Conservation (phyloP, 2,888 invertebrate species). For the Argynnis bischoffii region DNA sequence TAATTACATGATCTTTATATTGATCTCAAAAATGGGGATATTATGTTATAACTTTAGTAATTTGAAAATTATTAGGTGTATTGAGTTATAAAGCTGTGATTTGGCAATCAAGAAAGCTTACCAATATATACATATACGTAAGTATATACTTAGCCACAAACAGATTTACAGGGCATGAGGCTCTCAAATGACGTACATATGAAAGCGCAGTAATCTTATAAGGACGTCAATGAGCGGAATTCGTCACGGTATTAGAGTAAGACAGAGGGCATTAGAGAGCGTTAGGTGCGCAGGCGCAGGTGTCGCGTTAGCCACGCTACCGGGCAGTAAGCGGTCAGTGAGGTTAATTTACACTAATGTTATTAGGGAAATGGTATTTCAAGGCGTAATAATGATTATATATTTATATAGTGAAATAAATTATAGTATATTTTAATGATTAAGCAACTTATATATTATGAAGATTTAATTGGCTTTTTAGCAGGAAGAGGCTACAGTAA, state of each 20-base stretch:
- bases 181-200: conserved; percentile 29
- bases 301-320: conserved; percentile 68
- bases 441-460: too few relatives aligned
- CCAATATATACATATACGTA: background rate
- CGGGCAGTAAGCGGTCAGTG: conserved; percentile 52
- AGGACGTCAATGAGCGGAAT: conserved; percentile 55
- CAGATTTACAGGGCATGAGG: conserved; percentile 19
- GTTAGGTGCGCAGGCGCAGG: conserved; percentile 70
- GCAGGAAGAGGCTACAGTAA: too few relatives aligned
- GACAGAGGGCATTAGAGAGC: conserved; percentile 63
- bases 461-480: too few relatives aligned
- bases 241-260: conserved; percentile 57
- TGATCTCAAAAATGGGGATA: too few relatives aligned
- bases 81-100: too few relatives aligned
- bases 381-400: conserved; percentile 3
- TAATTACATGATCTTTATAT: too few relatives aligned
- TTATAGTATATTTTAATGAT: too few relatives aligned
- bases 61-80: too few relatives aligned
- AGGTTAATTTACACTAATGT: conserved; percentile 42
- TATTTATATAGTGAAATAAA: background rate
- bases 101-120: background rate
- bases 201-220: conserved; percentile 51
- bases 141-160: background rate
- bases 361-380: conserved; percentile 40
- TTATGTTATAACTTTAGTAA: too few relatives aligned